These are phyloP conservation scores for Nemotelus pantherinus DNA, from an alignment of 2,888 invertebrate genomes.

Conservation along the genomic window DNA sequence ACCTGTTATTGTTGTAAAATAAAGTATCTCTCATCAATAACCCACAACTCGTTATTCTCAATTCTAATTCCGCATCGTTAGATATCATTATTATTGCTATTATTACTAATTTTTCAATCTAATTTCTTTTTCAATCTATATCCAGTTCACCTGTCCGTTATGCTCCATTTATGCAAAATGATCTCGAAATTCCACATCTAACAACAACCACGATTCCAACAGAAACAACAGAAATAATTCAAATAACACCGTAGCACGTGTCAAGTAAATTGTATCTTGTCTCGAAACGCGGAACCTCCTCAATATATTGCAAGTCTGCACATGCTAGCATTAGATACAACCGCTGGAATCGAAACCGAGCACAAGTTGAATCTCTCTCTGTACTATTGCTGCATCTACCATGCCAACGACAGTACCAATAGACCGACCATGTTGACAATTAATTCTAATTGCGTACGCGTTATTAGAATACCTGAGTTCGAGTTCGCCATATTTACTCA, in stretches of 20 bases:
- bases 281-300: background rate
- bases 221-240: background rate
- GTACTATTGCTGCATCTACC: background rate
- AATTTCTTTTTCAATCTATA: too few species aligned
- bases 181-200: too few species aligned
- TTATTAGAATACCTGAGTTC: conserved; percentile 11
- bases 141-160: conserved; percentile 12
- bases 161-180: too few species aligned
- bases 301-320: background rate
- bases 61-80: too few species aligned
- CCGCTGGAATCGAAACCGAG: background rate
- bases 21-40: too few species aligned
- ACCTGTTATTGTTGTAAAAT: too few species aligned
- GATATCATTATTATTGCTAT: background rate
- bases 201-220: too few species aligned
- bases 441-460: conserved; percentile 25
- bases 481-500: conserved; percentile 1
- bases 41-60: too few species aligned
- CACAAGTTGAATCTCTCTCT: background rate
- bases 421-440: conserved; percentile 19
- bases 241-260: conserved; percentile 4
- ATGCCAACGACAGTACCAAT: background rate
- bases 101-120: background rate
- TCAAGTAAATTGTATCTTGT: conserved; percentile 15
- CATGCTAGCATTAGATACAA: background rate